Evolutionary conservation across 2,797 vertebrate genomes (phyloP), one percentile per base, ranked within the genome.

Genomic region (Cetoscarus ocellatus): DNA sequence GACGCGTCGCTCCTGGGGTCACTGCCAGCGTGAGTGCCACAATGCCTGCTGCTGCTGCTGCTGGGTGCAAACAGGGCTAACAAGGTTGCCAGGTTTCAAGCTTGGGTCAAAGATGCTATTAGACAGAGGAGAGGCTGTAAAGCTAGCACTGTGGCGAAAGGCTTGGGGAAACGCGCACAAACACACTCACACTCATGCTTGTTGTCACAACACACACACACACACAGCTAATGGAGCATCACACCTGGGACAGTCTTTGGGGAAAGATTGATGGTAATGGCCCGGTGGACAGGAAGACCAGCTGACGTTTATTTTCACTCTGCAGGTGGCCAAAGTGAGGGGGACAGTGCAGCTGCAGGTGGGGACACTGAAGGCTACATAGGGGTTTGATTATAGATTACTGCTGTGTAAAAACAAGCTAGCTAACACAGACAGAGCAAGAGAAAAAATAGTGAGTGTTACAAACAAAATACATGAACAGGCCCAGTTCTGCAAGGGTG

Each of bases 11-110:
- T 93, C 97, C 74, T 98, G 97, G 97, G 96, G 96, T 79, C 97
- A 96, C 10, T 99, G 98, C 92, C 97, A 98, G 83, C 98, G 98
- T 99, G 95, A 99, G 98, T 99, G 92, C 70, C 73, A 66, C 63
- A 48, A 35, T 61, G 77, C 79, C 77, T 73, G 77, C 83, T 76
- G 80, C 75, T 79, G 80, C 74, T 72, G 81, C 75, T 73, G 84
- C 87, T 86, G 87, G 82, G 83, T 65, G 74, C 50, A 59, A 82
- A 66, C 44, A 38, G 87, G 82, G 89, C 85, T 91, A 83, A 87
- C 79, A 66, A 74, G 82, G 79, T 88, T 77, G 84, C 76, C 0
- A 65, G 72, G 75, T 92, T 91, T 87, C 83, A 80, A 58, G 75
- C 86, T 85, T 67, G 80, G 77, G 67, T 81, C 78, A 86, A 57